Evolutionary conservation across 2,113 vertebrate species (phyloP), one percentile per base, ranked within the genome.

Genomic region (Oreochromis spilurus): DNA sequence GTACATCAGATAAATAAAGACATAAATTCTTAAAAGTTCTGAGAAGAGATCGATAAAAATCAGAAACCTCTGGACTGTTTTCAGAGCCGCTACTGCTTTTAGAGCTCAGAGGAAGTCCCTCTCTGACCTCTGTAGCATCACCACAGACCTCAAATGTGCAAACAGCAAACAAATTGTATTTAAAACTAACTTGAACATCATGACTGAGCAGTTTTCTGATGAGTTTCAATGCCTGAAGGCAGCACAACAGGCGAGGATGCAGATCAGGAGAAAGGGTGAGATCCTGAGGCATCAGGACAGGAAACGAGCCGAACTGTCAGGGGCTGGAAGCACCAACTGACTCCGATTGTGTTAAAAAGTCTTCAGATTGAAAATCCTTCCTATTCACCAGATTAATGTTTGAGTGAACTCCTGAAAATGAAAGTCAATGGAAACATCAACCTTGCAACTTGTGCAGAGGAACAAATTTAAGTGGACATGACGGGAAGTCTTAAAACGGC

Each of bases 381-480:
- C n/a, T 24, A 43, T 67, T 0, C 11, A 13, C 2, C 62, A 40
- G 36, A 0, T 67, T 67, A 40, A 38, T n/a, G 31, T 0, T 19
- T 4, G 2, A 7, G 34, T 38, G 9, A 65, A 19, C 2, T 65
- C 19, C 31, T 38, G 2, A 38, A 65, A 65, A 4, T n/a, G 31
- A 65, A 38, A 65, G 5, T 70, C n/a, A 70, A 26, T 70, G 36
- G 38, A 70, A 43, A 70, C n/a, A 70, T 70, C 36, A 70, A 43
- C n/a, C n/a, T 43, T 70, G n/a, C 13, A n/a, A 0, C 31, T 36
- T 62, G 31, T 62, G 14, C 40, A 72, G 67, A 72, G 67, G 1
- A 40, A 45, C 21, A 6, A 43, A 24, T 70, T 5, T 24, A 29
- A 48, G 0, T 19, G 70, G 24, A 75, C 9, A 17, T 43, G 17